Conservation (phyloP, 2,113 vertebrate genomes). For the Casuarius casuarius region DNA sequence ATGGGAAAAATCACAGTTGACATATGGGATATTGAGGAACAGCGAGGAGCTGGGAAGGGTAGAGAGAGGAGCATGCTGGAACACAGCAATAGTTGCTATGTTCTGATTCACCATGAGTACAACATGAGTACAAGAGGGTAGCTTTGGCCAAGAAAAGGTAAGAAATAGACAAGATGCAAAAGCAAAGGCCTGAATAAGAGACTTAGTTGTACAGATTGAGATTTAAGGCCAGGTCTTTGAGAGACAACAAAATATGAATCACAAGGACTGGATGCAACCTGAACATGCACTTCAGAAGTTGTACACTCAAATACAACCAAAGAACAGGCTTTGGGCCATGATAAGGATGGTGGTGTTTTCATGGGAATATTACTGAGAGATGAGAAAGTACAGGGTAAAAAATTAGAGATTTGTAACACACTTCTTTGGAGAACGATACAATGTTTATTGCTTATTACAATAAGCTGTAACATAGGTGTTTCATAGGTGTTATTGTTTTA, state of each 20-base stretch:
- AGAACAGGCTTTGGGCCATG: background rate
- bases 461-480: background rate
- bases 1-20: background rate
- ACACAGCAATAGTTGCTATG: background rate
- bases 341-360: background rate
- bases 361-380: background rate
- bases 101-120: background rate
- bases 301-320: background rate
- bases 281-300: background rate
- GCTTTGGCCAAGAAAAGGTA: background rate
- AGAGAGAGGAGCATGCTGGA: background rate
- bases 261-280: background rate
- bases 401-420: background rate
- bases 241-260: background rate
- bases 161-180: background rate
- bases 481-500: background rate
- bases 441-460: background rate
- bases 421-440: background rate
- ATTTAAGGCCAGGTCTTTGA: background rate
- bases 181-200: background rate
- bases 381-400: background rate
- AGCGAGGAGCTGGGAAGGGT: background rate
- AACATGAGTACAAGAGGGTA: accelerated
- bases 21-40: background rate
- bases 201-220: background rate